These are phyloP conservation scores for Brachyalestes nurse DNA, from an alignment of 2,797 vertebrate genomes.

Conservation along the genomic window DNA sequence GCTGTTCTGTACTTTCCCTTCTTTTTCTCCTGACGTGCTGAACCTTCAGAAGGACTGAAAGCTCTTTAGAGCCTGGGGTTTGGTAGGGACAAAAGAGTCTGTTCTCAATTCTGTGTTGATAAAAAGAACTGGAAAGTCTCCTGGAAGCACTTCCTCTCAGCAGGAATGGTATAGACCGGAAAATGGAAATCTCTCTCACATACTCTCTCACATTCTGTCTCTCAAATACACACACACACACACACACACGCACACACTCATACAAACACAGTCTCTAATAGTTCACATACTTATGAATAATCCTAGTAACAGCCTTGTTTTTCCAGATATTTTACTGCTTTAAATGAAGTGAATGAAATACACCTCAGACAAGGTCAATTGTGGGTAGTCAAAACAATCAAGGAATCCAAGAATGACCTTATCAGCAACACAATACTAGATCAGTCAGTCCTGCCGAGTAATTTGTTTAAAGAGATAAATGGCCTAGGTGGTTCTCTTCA, in stretches of 20 bases:
- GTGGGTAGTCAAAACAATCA: conserved; percentile 11
- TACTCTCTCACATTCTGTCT: background rate
- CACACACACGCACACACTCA: background rate
- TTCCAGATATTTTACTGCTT: conserved; percentile 14
- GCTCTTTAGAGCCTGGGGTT: conserved; percentile 33
- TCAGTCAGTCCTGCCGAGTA: background rate
- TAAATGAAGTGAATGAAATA: background rate
- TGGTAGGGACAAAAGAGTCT: conserved; percentile 69
- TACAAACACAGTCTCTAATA: no score
- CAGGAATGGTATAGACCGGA: background rate
- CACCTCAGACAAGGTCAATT: background rate
- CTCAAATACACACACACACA: background rate
- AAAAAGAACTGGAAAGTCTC: conserved; percentile 66
- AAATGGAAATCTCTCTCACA: background rate
- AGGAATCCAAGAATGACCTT: background rate
- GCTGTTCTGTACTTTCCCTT: conserved; percentile 26
- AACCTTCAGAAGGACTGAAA: conserved; percentile 36
- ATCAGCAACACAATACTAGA: conserved; percentile 13
- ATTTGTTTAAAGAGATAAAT: conserved; percentile 41
- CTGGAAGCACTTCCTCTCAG: conserved; percentile 15
- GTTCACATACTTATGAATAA: background rate
- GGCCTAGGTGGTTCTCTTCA: conserved; percentile 38
- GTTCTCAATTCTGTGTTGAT: conserved; percentile 76
- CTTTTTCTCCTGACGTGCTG: conserved; percentile 34
- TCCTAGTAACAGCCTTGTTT: background rate